A percentile compares a stretch with the other conserved stretches of the same genome.
Conservation (phyloP, 2,888 invertebrate species). For the Oscheius sp. region DNA sequence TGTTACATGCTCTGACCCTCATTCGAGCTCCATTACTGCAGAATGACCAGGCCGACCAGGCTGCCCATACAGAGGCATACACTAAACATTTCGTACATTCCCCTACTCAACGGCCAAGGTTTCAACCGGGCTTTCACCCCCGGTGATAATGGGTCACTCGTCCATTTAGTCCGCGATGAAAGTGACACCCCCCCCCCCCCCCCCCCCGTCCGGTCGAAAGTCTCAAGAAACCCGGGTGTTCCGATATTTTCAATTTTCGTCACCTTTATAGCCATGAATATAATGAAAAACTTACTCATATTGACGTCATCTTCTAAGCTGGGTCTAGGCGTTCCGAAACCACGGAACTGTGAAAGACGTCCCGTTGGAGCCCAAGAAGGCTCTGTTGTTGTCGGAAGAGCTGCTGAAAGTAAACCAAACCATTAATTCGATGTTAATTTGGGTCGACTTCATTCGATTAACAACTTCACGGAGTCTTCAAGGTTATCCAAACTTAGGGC, state of each 20-base stretch:
- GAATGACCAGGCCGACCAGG: constrained; percentile 70
- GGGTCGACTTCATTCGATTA: neutral
- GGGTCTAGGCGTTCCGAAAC: constrained; percentile 61
- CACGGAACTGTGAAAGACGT: constrained; percentile 61
- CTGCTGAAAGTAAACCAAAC: constrained; percentile 23
- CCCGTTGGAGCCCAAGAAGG: constrained; percentile 59
- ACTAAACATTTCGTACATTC: constrained; percentile 54
- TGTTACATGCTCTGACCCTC: constrained; percentile 69
- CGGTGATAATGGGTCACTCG: constrained; percentile 29
- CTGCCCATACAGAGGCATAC: constrained; percentile 68
- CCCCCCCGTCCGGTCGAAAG: constrained; percentile 1
- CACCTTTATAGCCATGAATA: neutral
- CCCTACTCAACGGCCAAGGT: constrained; percentile 5
- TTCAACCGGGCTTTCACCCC: constrained; percentile 23
- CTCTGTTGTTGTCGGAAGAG: constrained; percentile 35
- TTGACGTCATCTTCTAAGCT: constrained; percentile 51
- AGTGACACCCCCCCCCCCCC: constrained; percentile 14
- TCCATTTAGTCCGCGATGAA: constrained; percentile 20
- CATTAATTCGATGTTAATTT: neutral
- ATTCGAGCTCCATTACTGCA: constrained; percentile 64
- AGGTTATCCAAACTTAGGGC: too few species aligned
- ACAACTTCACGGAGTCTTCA: too few species aligned
- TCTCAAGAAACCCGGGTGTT: too few species aligned
- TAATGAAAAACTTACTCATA: constrained; percentile 49
- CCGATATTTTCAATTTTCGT: neutral